Evolutionary conservation across 2,113 vertebrate species (phyloP).

Genomic region (Lipophrys pholis): DNA sequence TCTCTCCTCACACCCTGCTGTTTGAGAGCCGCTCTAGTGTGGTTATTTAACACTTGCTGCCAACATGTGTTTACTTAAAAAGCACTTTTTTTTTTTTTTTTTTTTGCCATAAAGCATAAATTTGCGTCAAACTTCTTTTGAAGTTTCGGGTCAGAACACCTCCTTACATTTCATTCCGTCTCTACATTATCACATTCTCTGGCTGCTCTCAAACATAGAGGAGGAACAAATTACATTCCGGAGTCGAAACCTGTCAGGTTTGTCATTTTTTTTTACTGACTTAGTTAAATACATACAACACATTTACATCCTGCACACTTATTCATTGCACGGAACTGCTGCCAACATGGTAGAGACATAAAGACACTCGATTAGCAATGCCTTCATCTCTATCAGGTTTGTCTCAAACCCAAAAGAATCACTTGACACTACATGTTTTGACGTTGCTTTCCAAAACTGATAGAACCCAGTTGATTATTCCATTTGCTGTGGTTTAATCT

Average conservation of each 20-base stretch:
- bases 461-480: neutral
- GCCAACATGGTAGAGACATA: neutral
- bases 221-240: neutral
- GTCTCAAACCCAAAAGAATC: neutral
- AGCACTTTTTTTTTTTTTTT: neutral
- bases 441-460: neutral
- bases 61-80: conserved; percentile 5
- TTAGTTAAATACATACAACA: neutral
- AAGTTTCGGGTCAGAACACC: conserved; percentile 4
- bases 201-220: neutral
- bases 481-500: neutral
- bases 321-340: neutral
- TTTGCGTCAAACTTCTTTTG: neutral
- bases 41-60: neutral
- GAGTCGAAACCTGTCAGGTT: neutral
- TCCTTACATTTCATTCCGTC: conserved; percentile 20
- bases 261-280: neutral
- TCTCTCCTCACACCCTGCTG: conserved; percentile 26
- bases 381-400: too few relatives aligned
- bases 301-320: neutral
- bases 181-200: neutral
- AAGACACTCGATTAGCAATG: neutral
- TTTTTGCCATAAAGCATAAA: too few relatives aligned
- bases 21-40: neutral
- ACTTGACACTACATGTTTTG: neutral